Percentiles rank a stretch among this genome's conserved stretches.
Evolutionary conservation across 2,888 invertebrate species (phyloP).

Genomic region (Acanthacorydalis orientalis): DNA sequence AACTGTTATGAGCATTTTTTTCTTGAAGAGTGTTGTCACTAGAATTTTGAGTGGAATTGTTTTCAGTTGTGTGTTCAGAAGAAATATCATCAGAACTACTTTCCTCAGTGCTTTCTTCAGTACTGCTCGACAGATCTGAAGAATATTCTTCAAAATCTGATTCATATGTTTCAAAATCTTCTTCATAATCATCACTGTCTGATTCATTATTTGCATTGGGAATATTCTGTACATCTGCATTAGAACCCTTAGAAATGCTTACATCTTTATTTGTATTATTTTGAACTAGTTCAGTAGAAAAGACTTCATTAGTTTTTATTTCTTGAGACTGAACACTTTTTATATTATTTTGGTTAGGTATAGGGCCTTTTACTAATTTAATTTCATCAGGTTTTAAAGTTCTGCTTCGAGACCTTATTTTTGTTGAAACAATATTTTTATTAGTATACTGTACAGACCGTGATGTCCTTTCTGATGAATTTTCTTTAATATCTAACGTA

Average conservation of each 20-base stretch:
- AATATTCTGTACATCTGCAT: no score
- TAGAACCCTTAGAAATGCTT: no score
- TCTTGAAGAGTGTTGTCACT: conserved; percentile 10
- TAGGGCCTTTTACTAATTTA: conserved; percentile 7
- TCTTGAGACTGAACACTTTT: background rate
- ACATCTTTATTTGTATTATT: no score
- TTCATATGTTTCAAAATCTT: conserved; percentile 39
- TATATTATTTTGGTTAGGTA: background rate
- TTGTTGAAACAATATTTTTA: background rate
- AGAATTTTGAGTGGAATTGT: conserved; percentile 10
- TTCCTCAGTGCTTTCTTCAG: no score
- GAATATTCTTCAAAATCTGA: conserved; percentile 33
- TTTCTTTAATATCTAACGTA: no score
- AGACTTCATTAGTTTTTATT: no score
- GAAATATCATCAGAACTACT: conserved; percentile 5
- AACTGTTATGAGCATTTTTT: background rate
- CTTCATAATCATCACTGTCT: conserved; percentile 25
- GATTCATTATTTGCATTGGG: background rate
- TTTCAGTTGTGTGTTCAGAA: conserved; percentile 12
- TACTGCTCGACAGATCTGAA: conserved; percentile 4
- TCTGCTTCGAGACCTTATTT: conserved; percentile 4
- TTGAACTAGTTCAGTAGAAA: no score
- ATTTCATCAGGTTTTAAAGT: conserved; percentile 11
- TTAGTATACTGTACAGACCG: background rate
- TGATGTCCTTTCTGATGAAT: background rate